Percentiles rank a stretch among this genome's conserved stretches.
These are phyloP conservation scores for Collichthys lucidus DNA, from an alignment of 2,113 vertebrate genomes.

Conservation along the genomic window DNA sequence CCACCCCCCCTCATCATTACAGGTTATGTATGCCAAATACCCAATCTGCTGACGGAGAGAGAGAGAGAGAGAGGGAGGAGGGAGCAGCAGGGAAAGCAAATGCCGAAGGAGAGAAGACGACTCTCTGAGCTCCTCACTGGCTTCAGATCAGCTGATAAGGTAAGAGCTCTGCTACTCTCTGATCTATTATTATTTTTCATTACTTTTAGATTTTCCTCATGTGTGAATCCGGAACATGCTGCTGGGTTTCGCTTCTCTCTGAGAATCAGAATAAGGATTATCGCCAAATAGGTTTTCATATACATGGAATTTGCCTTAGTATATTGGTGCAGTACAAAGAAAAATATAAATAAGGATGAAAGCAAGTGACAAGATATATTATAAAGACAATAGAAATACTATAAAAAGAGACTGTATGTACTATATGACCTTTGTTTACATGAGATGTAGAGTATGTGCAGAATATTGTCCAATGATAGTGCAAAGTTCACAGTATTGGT, in stretches of 20 bases:
- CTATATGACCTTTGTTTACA: too few species aligned
- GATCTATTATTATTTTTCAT: background rate
- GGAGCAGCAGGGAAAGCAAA: slow-evolving; percentile 67
- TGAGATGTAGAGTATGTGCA: too few species aligned
- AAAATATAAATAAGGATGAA: too few species aligned
- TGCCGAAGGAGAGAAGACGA: slow-evolving; percentile 67
- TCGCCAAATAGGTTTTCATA: too few species aligned
- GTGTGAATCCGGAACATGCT: background rate
- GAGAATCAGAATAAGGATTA: background rate
- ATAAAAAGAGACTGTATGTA: too few species aligned
- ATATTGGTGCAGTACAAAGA: too few species aligned
- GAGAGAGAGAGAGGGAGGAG: slow-evolving; percentile 35
- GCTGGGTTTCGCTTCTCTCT: background rate
- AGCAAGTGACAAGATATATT: too few species aligned
- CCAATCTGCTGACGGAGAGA: slow-evolving; percentile 68
- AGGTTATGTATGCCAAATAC: slow-evolving; percentile 66
- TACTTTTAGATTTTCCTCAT: slow-evolving; percentile 10
- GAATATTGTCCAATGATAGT: too few species aligned
- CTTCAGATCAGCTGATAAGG: slow-evolving; percentile 78
- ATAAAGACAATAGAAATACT: too few species aligned
- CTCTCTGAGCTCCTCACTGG: slow-evolving; percentile 67
- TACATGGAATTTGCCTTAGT: too few species aligned
- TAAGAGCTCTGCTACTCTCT: slow-evolving; percentile 71
- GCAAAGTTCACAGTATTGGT: too few species aligned
- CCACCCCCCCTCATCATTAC: slow-evolving; percentile 18